Evolutionary conservation across 2,888 invertebrate genomes (phyloP), one percentile per base, ranked within the genome.

Genomic region (Drosophila bunnanda): DNA sequence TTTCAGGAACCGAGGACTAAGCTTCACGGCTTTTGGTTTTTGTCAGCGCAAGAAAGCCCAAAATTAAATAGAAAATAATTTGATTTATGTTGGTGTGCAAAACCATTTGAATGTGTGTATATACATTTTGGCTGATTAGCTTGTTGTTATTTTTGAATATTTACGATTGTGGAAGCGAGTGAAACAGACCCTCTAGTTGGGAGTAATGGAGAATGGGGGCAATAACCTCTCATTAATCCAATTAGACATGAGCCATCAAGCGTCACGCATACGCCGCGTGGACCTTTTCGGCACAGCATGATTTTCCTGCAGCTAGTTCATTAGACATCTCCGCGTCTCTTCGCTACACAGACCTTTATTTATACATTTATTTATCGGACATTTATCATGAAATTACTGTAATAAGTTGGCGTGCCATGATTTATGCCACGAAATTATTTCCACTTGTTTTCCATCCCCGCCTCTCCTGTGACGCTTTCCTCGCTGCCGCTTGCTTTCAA

Each of bases 61-160:
- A 81, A 81, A 75, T 82, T 81, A 81, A 77, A 81, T 79, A 79
- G 71, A 68, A 77, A 62, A 79, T 77, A 65, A 79, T 77, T 79
- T 79, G 79, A 81, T 75, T 79, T 77, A 79, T 82, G 77, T 50
- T 22, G 48, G 59, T 56, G 54, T 65, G 46, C 44, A 22, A 39
- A 12, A 12, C 41, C 59, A 17, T 60, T 59, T 28, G 20, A 32
- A n/a, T 56, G 50, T 20, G 34, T 57, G 13, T 46, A 46, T 46
- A 57, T 39, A 67, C 30, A 41, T 41, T 50, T 38, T 53, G 60
- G 43, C 65, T 73, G 59, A 64, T 46, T 60, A 52, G 55, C 50
- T 50, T 50, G 50, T 57, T 50, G 56, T 48, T 57, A 39, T 58
- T 59, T 68, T 55, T 59, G 67, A 65, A 67, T 57, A 74, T 74